Evolutionary conservation across 2,888 invertebrate species (phyloP).

Genomic region (Eumerus sabulonum): DNA sequence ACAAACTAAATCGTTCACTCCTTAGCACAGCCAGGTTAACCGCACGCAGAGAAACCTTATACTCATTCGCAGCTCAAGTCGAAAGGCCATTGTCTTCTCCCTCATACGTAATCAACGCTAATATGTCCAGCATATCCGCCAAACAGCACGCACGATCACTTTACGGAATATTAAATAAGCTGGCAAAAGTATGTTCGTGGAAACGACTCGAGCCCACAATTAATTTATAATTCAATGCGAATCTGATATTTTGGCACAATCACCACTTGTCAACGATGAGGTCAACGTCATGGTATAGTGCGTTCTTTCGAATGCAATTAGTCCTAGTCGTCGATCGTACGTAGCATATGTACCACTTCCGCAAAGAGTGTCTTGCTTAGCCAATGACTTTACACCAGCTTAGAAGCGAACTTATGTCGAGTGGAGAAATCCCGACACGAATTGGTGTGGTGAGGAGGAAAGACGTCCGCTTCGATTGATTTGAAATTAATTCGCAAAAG

Average conservation of each 20-base stretch:
- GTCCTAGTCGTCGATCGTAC: conserved; percentile 46
- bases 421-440: background rate
- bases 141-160: conserved; percentile 26
- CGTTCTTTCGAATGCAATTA: conserved; percentile 54
- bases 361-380: conserved; percentile 40
- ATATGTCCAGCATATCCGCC: conserved; percentile 53
- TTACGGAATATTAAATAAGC: conserved; percentile 50
- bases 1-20: conserved; percentile 40
- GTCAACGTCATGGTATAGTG: conserved; percentile 61
- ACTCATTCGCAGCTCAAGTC: background rate
- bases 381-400: conserved; percentile 21
- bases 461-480: conserved; percentile 59
- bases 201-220: conserved; percentile 29
- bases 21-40: conserved; percentile 36
- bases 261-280: conserved; percentile 48
- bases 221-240: conserved; percentile 58
- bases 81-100: conserved; percentile 8
- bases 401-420: conserved; percentile 26
- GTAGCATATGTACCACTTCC: conserved; percentile 46
- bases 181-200: conserved; percentile 47
- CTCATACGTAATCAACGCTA: conserved; percentile 11
- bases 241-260: conserved; percentile 54
- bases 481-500: conserved; percentile 59
- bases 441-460: conserved; percentile 36
- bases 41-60: conserved; percentile 4